Evolutionary conservation across 2,113 vertebrate species (phyloP).

Genomic region (Pseudopodoces humilis): DNA sequence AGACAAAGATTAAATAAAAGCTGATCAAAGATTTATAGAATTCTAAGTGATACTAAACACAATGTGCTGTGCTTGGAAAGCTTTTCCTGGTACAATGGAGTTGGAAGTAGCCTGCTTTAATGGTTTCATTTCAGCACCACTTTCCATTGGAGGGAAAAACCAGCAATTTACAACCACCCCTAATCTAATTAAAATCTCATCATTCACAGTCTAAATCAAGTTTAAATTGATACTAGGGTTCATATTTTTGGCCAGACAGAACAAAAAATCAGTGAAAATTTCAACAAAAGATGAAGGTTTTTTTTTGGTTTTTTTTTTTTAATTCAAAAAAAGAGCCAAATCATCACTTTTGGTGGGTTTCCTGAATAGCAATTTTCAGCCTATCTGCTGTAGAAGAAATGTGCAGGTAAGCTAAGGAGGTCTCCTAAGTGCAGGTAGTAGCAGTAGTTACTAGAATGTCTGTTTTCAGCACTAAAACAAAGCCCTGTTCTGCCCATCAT

Average conservation of each 20-base stretch:
- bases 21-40: slow-evolving; percentile 79
- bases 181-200: slow-evolving; percentile 5
- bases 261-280: background rate
- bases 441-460: background rate
- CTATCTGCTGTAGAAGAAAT: background rate
- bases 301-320: background rate
- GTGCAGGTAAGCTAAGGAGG: background rate
- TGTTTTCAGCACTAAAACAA: background rate
- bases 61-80: slow-evolving; percentile 41
- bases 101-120: background rate
- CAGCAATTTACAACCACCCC: slow-evolving; percentile 5
- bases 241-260: background rate
- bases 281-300: background rate
- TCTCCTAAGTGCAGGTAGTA: background rate
- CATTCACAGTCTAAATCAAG: background rate
- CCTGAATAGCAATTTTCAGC: background rate
- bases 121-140: background rate
- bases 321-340: background rate
- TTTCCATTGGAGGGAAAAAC: slow-evolving; percentile 5
- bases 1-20: slow-evolving; percentile 78
- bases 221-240: background rate
- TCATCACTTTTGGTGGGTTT: background rate
- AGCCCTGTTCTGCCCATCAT: background rate
- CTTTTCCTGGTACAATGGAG: slow-evolving; percentile 8
- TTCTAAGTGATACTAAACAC: slow-evolving; percentile 74